Evolutionary conservation across 1,140 invertebrate species (phyloP).

Genomic region (Lethrus apterus): DNA sequence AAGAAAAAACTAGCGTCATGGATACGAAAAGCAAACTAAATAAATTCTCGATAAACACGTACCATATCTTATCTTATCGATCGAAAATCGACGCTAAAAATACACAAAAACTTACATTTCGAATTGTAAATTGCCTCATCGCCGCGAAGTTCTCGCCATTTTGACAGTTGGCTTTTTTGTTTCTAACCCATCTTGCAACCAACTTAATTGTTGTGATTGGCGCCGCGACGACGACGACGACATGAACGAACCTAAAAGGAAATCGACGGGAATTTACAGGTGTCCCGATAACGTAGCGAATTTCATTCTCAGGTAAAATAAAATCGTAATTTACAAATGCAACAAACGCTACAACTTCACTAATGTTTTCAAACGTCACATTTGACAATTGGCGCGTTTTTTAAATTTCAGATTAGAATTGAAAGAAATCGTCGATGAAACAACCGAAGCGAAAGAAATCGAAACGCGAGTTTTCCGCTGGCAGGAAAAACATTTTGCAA

Average conservation of each 20-base stretch:
- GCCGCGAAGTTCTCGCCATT: background rate
- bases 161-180: background rate
- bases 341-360: background rate
- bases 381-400: background rate
- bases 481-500: constrained; percentile 36
- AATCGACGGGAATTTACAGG: constrained; percentile 30
- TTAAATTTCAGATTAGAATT: constrained; percentile 10
- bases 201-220: constrained; percentile 19
- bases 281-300: constrained; percentile 30
- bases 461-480: constrained; percentile 24
- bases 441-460: constrained; percentile 6
- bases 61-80: background rate
- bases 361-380: background rate
- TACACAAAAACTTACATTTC: background rate
- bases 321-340: background rate
- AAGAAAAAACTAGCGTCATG: background rate
- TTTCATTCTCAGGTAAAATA: constrained; percentile 28
- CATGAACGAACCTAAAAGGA: no score
- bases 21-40: no score
- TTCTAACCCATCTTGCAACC: no score
- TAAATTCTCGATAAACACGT: no score
- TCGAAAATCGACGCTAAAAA: background rate
- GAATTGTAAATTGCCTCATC: background rate
- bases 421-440: constrained; percentile 13
- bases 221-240: constrained; percentile 4